phyloP scores from a whole-genome alignment of 2,888 invertebrate genomes.

The Melinaea marsaeus region DNA sequence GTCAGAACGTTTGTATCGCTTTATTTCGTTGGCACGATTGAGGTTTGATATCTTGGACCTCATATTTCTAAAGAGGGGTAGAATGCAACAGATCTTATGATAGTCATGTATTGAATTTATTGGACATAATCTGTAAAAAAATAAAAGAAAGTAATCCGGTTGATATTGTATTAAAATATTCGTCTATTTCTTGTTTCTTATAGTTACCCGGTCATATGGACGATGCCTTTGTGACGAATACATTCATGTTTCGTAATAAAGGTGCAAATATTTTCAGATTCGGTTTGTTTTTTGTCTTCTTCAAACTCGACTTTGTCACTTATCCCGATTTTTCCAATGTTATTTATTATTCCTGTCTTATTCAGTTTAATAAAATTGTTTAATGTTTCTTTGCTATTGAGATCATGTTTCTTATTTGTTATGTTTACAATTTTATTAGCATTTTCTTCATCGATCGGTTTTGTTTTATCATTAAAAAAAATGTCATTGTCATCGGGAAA shows the following conservation, averaged over 20 bases:
- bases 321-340: slow-evolving; percentile 22
- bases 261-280: slow-evolving; percentile 52
- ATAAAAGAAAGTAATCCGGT: too few species aligned
- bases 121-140: slow-evolving; percentile 33
- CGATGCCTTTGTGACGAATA: slow-evolving; percentile 44
- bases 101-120: slow-evolving; percentile 30
- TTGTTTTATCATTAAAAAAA: slow-evolving; percentile 13
- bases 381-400: background rate
- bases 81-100: slow-evolving; percentile 49
- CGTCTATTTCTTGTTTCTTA: background rate
- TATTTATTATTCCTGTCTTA: slow-evolving; percentile 10
- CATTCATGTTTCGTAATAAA: slow-evolving; percentile 53
- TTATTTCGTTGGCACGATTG: slow-evolving; percentile 27
- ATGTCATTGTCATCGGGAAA: slow-evolving; percentile 40
- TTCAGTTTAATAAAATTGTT: background rate
- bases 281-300: slow-evolving; percentile 26
- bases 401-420: slow-evolving; percentile 2
- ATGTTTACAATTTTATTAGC: slow-evolving; percentile 9
- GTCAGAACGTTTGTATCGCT: slow-evolving; percentile 40
- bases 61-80: slow-evolving; percentile 40
- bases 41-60: slow-evolving; percentile 40
- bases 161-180: too few species aligned
- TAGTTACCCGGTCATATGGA: slow-evolving; percentile 43
- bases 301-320: slow-evolving; percentile 35
- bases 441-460: slow-evolving; percentile 9